Base-by-base conservation (phyloP, 2,888 invertebrate species). In the Apamea sordens region DNA sequence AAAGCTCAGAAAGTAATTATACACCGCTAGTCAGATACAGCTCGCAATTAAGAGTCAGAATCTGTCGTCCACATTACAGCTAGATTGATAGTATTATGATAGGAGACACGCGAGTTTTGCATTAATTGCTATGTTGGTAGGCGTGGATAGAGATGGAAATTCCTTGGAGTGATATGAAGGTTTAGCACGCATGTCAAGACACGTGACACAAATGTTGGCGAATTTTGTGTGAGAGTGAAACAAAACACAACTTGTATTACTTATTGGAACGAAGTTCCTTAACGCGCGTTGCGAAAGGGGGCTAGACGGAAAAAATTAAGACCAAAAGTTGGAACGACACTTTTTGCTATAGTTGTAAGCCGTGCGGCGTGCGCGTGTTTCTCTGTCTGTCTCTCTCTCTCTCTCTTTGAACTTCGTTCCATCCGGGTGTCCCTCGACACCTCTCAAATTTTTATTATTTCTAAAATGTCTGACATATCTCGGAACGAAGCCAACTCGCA, bases 31-130 rank as follows among this genome's bases (percentile, higher is more conserved):
- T 71, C 70, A 61, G 76, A 73, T 75, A 56, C 67, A 36, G 59
- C 69, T 69, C 56, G 73, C 80, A 84, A 85, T 86, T 86, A 76
- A 76, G 50, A 63, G 63, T 65, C 73, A 76, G 80, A 83, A 79
- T 72, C 71, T 84, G 87, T 86, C 83, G 72, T 72, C 64, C 44
- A 71, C 56, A 79, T 83, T 76, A 79, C 50, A 61, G 36, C 32
- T 32, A 79, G 79, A 86, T 79, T 76, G 75, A 79, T 83, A 67
- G 70, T 69, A 44, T 65, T 84, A 84, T 84, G 85, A 85, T 80
- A 84, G 32, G 64, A 8, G 47, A 76, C 85, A 86, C 85, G 85
- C 87, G 64, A 85, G 72, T 86, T 84, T 85, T 74, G 71, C 71
- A 69, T 79, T 74, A 77, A 73, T 83, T 74, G 65, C 53, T 41